Percentiles rank a stretch among this genome's conserved stretches.
Evolutionary conservation across 2,888 invertebrate species (phyloP).

Genomic region (Anticlea derivata): DNA sequence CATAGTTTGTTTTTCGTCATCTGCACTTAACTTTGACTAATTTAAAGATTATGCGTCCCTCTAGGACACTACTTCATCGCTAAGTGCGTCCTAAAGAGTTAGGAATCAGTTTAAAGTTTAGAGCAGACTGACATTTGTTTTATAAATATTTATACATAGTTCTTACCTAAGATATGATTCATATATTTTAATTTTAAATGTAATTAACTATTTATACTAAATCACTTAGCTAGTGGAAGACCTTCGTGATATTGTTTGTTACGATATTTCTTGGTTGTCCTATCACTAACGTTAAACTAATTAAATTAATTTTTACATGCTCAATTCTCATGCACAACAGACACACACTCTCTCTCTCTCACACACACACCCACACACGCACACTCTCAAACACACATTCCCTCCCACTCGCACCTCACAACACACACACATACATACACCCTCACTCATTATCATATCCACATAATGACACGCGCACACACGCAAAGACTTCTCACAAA

Average conservation of each 20-base stretch:
- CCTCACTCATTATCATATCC: not conserved
- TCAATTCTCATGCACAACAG: not conserved
- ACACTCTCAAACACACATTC: constrained; percentile 10
- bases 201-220: constrained; percentile 21
- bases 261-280: constrained; percentile 80
- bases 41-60: no score
- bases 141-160: not conserved
- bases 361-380: constrained; percentile 16
- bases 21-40: no score
- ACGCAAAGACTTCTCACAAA: no score
- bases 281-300: constrained; percentile 44
- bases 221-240: constrained; percentile 70
- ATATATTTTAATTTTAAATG: not conserved
- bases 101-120: no score
- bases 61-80: no score
- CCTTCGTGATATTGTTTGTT: constrained; percentile 81
- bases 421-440: constrained; percentile 4
- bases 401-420: no score
- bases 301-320: constrained; percentile 16
- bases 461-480: no score
- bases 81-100: no score
- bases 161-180: constrained; percentile 14
- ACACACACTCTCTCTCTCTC: not conserved
- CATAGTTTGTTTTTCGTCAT: no score
- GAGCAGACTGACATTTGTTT: no score